These are phyloP conservation scores for Cydia amplana DNA, from an alignment of 1,140 invertebrate species.

Conservation along the genomic window DNA sequence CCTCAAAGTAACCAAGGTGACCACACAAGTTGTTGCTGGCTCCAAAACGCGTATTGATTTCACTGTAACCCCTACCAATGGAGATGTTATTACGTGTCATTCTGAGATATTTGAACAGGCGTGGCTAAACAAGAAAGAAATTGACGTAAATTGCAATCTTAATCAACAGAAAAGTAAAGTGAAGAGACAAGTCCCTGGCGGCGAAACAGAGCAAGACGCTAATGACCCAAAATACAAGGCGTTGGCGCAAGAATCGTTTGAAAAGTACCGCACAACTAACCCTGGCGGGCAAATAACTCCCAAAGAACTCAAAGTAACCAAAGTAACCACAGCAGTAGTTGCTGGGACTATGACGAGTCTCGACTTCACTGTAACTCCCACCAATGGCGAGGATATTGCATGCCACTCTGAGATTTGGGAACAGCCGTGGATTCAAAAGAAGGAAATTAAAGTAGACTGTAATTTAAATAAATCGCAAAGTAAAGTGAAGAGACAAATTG, in stretches of 20 bases:
- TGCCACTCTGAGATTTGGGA: constrained; percentile 52
- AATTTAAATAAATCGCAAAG: constrained; percentile 6
- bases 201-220: constrained; percentile 33
- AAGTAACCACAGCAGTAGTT: constrained; percentile 41
- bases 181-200: constrained; percentile 34
- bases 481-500: constrained; percentile 39
- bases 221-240: constrained; percentile 39
- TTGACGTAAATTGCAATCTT: constrained; percentile 36
- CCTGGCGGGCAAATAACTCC: constrained; percentile 9
- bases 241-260: constrained; percentile 41
- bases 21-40: constrained; percentile 46
- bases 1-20: constrained; percentile 45
- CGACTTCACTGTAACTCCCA: constrained; percentile 44
- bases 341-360: constrained; percentile 44
- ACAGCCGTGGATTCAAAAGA: constrained; percentile 43
- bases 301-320: constrained; percentile 35
- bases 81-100: constrained; percentile 61
- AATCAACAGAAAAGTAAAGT: constrained; percentile 7
- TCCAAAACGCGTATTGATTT: constrained; percentile 37
- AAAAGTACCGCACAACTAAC: constrained; percentile 34
- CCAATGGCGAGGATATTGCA: constrained; percentile 37
- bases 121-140: constrained; percentile 65
- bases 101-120: constrained; percentile 79
- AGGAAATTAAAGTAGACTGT: constrained; percentile 45
- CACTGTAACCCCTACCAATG: constrained; percentile 27